Conservation (phyloP, 2,113 vertebrate genomes). For the Triplophysa dalaica region DNA sequence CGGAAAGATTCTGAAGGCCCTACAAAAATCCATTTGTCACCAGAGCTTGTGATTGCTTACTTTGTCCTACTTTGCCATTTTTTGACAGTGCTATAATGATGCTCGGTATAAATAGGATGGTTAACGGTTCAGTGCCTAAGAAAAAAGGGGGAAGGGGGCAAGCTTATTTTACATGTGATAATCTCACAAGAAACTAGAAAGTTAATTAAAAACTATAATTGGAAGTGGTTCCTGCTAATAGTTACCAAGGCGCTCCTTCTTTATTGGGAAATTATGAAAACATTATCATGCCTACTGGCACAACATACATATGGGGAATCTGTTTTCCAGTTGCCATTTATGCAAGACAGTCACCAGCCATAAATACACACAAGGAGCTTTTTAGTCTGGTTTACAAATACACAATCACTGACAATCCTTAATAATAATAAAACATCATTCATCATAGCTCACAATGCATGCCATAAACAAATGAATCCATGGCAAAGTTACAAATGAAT, state of each 20-base stretch:
- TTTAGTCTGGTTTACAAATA: background rate
- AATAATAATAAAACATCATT: background rate
- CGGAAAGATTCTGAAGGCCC: conserved; percentile 68
- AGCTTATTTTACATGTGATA: conserved; percentile 79
- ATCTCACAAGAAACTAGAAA: conserved; percentile 79
- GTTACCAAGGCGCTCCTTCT: conserved; percentile 70
- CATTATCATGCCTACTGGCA: conserved; percentile 65
- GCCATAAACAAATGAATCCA: background rate
- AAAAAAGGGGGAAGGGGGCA: conserved; percentile 59
- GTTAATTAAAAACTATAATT: conserved; percentile 86
- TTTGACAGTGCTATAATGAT: conserved; percentile 79
- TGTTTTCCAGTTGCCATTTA: conserved; percentile 40
- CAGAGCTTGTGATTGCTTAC: conserved; percentile 75
- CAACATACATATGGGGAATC: conserved; percentile 53
- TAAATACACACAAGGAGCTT: background rate
- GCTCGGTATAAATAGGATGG: conserved; percentile 78
- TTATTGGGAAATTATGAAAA: conserved; percentile 70
- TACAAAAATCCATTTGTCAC: conserved; percentile 75
- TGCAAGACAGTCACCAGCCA: conserved; percentile 14
- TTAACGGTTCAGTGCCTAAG: conserved; percentile 76
- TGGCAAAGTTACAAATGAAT: background rate
- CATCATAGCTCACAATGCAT: background rate
- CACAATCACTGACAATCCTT: background rate
- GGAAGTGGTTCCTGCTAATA: conserved; percentile 76
- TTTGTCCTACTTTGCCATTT: conserved; percentile 80